A percentile compares a stretch with the other conserved stretches of the same genome.
Evolutionary conservation across 1,140 invertebrate genomes (phyloP).

Genomic region (Brachionus rubens): DNA sequence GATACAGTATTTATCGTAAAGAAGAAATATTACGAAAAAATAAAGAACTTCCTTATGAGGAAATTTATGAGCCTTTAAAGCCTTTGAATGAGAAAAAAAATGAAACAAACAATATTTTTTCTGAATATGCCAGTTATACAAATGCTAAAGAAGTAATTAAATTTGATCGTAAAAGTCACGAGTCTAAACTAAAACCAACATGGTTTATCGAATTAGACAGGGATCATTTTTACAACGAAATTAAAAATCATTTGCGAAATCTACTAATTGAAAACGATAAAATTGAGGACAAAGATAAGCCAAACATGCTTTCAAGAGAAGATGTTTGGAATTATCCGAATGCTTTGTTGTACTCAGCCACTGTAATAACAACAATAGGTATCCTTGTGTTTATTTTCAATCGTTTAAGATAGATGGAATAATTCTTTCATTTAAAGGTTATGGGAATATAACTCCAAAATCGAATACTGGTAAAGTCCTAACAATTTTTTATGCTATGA

Average conservation of each 20-base stretch:
- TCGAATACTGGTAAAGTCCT: conserved; percentile 85
- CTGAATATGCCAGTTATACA: neutral
- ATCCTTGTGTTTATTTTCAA: conserved; percentile 51
- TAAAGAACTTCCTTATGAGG: neutral
- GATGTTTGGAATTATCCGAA: conserved; percentile 55
- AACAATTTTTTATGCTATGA: conserved; percentile 89
- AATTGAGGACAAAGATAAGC: conserved; percentile 45
- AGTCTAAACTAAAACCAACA: neutral
- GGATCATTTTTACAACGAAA: conserved; percentile 16
- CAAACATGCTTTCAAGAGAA: conserved; percentile 21
- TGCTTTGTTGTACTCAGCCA: conserved; percentile 77
- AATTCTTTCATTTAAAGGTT: conserved; percentile 67
- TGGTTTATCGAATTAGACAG: conserved; percentile 40
- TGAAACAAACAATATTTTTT: neutral
- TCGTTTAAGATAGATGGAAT: conserved; percentile 44
- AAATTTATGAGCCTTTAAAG: conserved; percentile 1
- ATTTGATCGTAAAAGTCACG: conserved; percentile 19
- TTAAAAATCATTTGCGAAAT: conserved; percentile 33
- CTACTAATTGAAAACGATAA: conserved; percentile 44
- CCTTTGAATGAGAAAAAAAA: neutral
- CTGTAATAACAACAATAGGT: conserved; percentile 78
- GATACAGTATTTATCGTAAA: conserved; percentile 31
- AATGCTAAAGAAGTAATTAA: neutral
- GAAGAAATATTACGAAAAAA: conserved; percentile 31
- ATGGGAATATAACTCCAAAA: conserved; percentile 90